Base-by-base conservation (phyloP, 2,888 invertebrate species). In the Autographa pulchrina region DNA sequence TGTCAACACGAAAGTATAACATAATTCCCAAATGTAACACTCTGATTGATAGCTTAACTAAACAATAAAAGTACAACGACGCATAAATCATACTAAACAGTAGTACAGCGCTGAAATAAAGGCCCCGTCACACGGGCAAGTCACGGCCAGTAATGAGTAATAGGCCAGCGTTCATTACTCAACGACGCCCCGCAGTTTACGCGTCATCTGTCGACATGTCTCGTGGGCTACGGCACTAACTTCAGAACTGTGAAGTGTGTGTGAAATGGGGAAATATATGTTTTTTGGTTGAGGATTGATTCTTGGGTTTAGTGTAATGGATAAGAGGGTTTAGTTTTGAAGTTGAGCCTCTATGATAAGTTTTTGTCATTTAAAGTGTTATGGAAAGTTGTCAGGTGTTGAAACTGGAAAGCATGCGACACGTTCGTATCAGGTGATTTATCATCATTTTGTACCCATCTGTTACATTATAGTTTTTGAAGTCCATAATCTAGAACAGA, bases 111-210 rank as follows among this genome's bases (percentile, higher is more conserved):
- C 86, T 90, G 91, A 91, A 92, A 92, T 92, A 92, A 92, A 90
- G 89, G 90, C 88, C 77, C 81, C 85, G 88, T 88, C 90, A 89
- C 90, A 89, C 88, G 85, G 85, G 86, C 91, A 85, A 91, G 91
- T 92, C 92, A 92, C 90, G 87, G 87, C 84, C 81, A 73, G 92
- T 92, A 91, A 91, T 92, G 91, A 91, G 91, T 89, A 90, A 90
- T 91, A 90, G 87, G 85, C 82, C 81, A 85, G 76, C 85, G 88
- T 91, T 93, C 94, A 94, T 94, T 94, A 93, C 91, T 94, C 93
- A 92, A 86, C 76, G 88, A 89, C 92, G 89, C 91, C 92, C 91
- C 89, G 89, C 87, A 91, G 92, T 90, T 92, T 89, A 90, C 89
- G 87, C 88, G 90, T 92, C 91, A 92, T 92, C 92, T 93, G 92